These are phyloP conservation scores for Ptyas mucosa DNA, from an alignment of 2,113 vertebrate genomes.

Conservation along the genomic window DNA sequence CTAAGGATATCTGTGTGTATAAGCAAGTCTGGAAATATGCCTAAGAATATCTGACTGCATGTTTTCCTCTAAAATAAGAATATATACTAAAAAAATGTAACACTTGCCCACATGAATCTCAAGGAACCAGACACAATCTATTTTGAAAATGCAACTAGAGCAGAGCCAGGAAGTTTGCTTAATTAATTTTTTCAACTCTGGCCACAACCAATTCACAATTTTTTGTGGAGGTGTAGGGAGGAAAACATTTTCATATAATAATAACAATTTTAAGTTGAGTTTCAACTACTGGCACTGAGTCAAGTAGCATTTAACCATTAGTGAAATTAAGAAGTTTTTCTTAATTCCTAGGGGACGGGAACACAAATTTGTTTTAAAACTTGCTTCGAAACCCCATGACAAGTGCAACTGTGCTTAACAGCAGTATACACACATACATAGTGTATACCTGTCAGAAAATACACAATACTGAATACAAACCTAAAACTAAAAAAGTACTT, in stretches of 20 bases:
- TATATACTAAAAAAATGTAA: not conserved
- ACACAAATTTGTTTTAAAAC: not conserved
- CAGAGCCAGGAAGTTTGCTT: not conserved
- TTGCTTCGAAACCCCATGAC: not conserved
- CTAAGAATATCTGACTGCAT: not conserved
- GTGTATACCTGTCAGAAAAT: not conserved
- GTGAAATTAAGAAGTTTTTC: not conserved
- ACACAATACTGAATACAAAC: not conserved
- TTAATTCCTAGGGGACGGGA: not conserved
- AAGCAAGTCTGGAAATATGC: not conserved
- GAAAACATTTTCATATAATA: constrained; percentile 1
- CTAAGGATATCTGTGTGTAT: not conserved
- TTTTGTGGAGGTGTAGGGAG: not conserved
- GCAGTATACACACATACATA: not conserved
- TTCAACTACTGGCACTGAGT: not conserved
- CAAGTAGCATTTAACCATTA: not conserved
- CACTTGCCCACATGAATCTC: not conserved
- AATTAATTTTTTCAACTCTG: not conserved
- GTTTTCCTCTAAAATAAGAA: not conserved
- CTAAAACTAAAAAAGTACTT: not conserved
- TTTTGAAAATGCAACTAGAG: not conserved
- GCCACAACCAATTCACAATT: not conserved
- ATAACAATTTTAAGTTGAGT: not conserved
- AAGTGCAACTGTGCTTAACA: not conserved
- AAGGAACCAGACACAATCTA: not conserved